phyloP scores from a whole-genome alignment of 1,140 invertebrate genomes.

The Bombus terrestris region DNA sequence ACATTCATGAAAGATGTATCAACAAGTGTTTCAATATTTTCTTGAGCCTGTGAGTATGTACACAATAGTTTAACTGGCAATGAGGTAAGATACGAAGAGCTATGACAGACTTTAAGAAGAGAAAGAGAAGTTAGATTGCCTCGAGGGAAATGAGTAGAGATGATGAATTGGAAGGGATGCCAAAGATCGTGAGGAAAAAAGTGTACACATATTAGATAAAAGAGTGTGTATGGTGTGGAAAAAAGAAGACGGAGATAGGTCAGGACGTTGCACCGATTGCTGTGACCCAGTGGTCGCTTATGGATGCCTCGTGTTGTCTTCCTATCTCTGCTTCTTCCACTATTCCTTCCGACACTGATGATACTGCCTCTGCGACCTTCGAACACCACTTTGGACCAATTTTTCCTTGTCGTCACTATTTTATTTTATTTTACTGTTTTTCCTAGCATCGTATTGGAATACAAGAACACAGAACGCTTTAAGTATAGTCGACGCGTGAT shows the following conservation, averaged over 20 bases:
- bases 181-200: slow-evolving; percentile 30
- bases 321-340: slow-evolving; percentile 21
- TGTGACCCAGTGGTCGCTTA: slow-evolving; percentile 74
- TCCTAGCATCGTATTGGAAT: no score
- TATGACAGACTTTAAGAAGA: not conserved
- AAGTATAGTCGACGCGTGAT: no score
- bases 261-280: slow-evolving; percentile 75
- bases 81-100: not conserved
- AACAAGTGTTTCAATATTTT: no score
- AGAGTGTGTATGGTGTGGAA: not conserved
- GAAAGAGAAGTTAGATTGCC: not conserved
- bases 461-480: no score
- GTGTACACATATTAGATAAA: slow-evolving; percentile 6
- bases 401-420: not conserved
- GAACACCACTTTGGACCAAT: not conserved
- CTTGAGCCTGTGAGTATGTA: no score
- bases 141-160: slow-evolving; percentile 32
- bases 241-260: slow-evolving; percentile 59
- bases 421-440: not conserved
- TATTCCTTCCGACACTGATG: not conserved
- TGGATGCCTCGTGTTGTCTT: slow-evolving; percentile 29
- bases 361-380: not conserved
- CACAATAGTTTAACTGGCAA: no score
- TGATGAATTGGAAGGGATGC: slow-evolving; percentile 46
- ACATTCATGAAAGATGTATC: no score